Conservation (phyloP, 2,888 invertebrate genomes). For the Lithophane semibrunnea region DNA sequence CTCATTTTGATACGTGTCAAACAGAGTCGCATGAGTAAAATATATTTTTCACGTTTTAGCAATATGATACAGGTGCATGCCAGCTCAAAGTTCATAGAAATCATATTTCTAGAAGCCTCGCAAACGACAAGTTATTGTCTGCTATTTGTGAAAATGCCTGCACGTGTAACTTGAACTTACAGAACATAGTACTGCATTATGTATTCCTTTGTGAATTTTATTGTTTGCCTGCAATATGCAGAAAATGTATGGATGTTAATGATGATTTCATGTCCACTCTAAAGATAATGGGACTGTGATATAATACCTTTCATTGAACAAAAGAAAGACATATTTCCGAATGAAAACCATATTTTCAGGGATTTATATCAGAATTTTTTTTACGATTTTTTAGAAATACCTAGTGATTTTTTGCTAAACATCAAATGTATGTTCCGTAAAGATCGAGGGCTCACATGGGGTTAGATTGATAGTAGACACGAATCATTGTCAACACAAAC, state of each 20-base stretch:
- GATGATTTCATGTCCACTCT: background rate
- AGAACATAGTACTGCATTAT: background rate
- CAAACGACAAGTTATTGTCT: background rate
- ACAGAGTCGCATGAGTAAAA: background rate
- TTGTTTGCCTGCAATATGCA: background rate
- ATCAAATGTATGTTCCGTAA: too few species aligned
- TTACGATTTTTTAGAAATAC: too few species aligned
- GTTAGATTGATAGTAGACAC: too few species aligned
- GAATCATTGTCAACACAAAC: too few species aligned
- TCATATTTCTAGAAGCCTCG: background rate
- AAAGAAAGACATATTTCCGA: background rate
- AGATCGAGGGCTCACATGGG: background rate
- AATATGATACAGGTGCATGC: background rate
- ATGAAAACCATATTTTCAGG: too few species aligned
- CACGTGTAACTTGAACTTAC: background rate
- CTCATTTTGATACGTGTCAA: background rate
- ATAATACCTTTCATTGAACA: background rate
- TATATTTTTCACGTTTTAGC: background rate
- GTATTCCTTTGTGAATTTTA: background rate
- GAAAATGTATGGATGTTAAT: background rate
- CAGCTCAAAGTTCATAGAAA: background rate
- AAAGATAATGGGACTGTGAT: background rate
- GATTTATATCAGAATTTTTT: too few species aligned
- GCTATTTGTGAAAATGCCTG: slow-evolving; percentile 6
- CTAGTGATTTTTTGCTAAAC: too few species aligned